Evolutionary conservation across 2,113 vertebrate genomes (phyloP).

Genomic region (Neoarius graeffei): DNA sequence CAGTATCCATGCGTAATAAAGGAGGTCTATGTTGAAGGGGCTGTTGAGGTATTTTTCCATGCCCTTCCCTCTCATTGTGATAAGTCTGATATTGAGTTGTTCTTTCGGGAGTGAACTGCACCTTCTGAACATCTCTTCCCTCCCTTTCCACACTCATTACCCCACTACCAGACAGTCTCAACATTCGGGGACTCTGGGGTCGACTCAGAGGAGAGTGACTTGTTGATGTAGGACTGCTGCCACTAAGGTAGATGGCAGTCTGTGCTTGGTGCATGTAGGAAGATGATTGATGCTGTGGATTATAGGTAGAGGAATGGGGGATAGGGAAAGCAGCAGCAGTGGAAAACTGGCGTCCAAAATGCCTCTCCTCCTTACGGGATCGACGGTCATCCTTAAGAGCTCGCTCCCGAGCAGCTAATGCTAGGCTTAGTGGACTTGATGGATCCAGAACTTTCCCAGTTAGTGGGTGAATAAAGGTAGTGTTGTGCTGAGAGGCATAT

Average conservation of each 20-base stretch:
- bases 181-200: conserved; percentile 73
- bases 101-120: conserved; percentile 77
- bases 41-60: conserved; percentile 67
- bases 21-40: conserved; percentile 70
- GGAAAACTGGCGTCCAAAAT: conserved; percentile 74
- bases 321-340: conserved; percentile 71
- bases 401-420: conserved; percentile 84
- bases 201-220: conserved; percentile 67
- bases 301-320: conserved; percentile 64
- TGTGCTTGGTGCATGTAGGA: conserved; percentile 65
- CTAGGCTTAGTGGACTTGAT: conserved; percentile 84
- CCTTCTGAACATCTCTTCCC: conserved; percentile 71
- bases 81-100: conserved; percentile 59
- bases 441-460: conserved; percentile 89
- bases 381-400: conserved; percentile 84
- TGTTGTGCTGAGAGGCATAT: conserved; percentile 72
- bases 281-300: conserved; percentile 64
- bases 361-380: conserved; percentile 74
- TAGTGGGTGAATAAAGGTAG: conserved; percentile 88
- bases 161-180: conserved; percentile 65
- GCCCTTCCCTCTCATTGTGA: conserved; percentile 63
- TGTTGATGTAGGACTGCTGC: conserved; percentile 64
- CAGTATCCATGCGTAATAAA: conserved; percentile 71
- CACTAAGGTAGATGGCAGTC: conserved; percentile 68
- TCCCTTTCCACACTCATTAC: conserved; percentile 57